phyloP scores from a whole-genome alignment of 2,888 invertebrate genomes.

The Nemotelus pantherinus region DNA sequence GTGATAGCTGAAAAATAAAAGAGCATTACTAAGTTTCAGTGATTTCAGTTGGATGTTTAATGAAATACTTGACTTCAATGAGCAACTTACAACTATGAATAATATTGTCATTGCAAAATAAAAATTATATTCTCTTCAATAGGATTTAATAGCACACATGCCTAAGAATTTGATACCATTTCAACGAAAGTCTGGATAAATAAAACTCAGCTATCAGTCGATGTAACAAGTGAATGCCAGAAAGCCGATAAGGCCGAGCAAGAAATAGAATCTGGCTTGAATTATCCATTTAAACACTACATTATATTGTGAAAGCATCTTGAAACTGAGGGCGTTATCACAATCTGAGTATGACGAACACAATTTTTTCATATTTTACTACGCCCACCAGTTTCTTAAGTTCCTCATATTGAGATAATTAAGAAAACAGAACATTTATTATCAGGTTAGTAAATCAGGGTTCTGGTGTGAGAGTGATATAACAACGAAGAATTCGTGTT shows the following conservation, averaged over 20 bases:
- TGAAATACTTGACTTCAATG: neutral
- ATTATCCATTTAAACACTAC: neutral
- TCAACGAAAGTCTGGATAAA: constrained; percentile 24
- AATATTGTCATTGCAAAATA: neutral
- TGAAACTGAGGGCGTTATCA: constrained; percentile 38
- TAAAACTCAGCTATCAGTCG: constrained; percentile 9
- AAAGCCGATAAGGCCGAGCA: constrained; percentile 7
- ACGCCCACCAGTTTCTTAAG: constrained; percentile 45
- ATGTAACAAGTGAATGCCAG: constrained; percentile 19
- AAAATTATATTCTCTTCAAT: neutral
- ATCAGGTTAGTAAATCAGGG: neutral
- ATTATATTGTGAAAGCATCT: neutral
- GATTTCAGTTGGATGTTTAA: neutral
- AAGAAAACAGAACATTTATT: constrained; percentile 28
- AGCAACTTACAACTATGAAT: neutral
- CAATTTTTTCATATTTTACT: neutral
- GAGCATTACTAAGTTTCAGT: constrained; percentile 7
- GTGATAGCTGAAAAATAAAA: constrained; percentile 60
- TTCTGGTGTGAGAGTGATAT: too few species aligned
- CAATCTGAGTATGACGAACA: neutral
- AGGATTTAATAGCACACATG: constrained; percentile 14
- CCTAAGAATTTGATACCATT: constrained; percentile 36
- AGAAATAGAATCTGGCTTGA: neutral
- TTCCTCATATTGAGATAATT: constrained; percentile 15
- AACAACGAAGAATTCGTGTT: too few species aligned